A percentile compares a stretch with the other conserved stretches of the same genome.
phyloP scores from a whole-genome alignment of 2,797 vertebrate species.

The Poeciliopsis paucimaculata region DNA sequence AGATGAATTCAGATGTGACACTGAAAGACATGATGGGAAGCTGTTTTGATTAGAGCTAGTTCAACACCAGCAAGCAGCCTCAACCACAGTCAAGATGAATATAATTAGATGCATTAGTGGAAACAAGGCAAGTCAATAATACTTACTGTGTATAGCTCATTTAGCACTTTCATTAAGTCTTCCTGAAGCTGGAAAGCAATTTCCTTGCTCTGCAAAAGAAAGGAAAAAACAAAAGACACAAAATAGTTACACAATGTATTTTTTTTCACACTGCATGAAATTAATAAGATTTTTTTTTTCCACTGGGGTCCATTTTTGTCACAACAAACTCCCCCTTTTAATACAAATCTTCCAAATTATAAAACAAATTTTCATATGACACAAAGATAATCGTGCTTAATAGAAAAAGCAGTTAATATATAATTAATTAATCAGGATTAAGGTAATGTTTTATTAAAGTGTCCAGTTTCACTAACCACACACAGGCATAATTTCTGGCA shows the following conservation, averaged over 20 bases:
- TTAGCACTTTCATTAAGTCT: slow-evolving; percentile 99
- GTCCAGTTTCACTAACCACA: neutral
- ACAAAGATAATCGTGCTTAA: neutral
- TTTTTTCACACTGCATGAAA: neutral
- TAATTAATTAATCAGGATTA: neutral
- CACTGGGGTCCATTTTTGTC: neutral
- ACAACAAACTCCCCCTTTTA: slow-evolving; percentile 2
- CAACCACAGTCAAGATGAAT: slow-evolving; percentile 10
- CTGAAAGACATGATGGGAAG: slow-evolving; percentile 1
- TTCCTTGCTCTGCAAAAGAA: slow-evolving; percentile 93
- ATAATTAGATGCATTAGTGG: slow-evolving; percentile 24
- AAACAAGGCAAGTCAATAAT: slow-evolving; percentile 20
- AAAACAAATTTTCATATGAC: neutral
- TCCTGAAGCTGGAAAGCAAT: slow-evolving; percentile 98
- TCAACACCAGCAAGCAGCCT: slow-evolving; percentile 12
- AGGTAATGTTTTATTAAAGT: neutral
- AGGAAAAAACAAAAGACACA: slow-evolving; percentile 62
- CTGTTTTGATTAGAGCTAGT: neutral
- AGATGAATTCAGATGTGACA: slow-evolving; percentile 10
- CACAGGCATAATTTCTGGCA: neutral
- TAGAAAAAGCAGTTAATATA: neutral
- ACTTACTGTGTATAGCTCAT: slow-evolving; percentile 99
- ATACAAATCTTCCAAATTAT: neutral
- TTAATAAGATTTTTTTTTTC: neutral
- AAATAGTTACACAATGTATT: slow-evolving; percentile 8